phyloP scores from a whole-genome alignment of 2,888 invertebrate genomes.

The Drosophila recens region DNA sequence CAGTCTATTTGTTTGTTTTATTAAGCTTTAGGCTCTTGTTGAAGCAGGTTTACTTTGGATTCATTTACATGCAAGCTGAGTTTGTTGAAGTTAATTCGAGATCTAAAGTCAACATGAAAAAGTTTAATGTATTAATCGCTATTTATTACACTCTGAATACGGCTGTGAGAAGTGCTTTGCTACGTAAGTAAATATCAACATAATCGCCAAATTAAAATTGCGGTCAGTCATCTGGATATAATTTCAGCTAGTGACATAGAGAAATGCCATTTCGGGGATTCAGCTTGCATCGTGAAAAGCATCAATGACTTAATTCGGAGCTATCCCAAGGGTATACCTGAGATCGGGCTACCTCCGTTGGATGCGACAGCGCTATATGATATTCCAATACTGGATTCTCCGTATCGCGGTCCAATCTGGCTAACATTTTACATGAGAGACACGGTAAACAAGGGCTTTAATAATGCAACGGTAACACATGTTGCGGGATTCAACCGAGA shows the following conservation, averaged over 20 bases:
- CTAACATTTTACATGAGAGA: slow-evolving; percentile 32
- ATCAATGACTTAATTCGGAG: slow-evolving; percentile 50
- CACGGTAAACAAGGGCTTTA: slow-evolving; percentile 45
- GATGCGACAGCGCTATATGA: slow-evolving; percentile 24
- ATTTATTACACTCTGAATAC: slow-evolving; percentile 2
- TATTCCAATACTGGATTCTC: slow-evolving; percentile 3
- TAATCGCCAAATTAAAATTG: neutral
- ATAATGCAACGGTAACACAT: slow-evolving; percentile 55
- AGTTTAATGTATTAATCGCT: slow-evolving; percentile 5
- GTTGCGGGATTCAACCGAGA: slow-evolving; percentile 62
- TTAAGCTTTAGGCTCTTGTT: slow-evolving; percentile 9
- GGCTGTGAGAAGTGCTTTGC: slow-evolving; percentile 4
- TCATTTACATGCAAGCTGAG: neutral
- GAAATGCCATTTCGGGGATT: slow-evolving; percentile 59
- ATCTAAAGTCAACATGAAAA: slow-evolving; percentile 34
- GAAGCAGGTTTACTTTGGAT: slow-evolving; percentile 25
- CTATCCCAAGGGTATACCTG: slow-evolving; percentile 56
- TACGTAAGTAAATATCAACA: slow-evolving; percentile 37
- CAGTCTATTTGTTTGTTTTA: slow-evolving; percentile 16
- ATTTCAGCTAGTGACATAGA: slow-evolving; percentile 50
- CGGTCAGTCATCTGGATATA: neutral
- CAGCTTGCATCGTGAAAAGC: slow-evolving; percentile 35
- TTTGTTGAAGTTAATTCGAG: neutral
- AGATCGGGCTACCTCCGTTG: slow-evolving; percentile 52
- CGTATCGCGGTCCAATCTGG: slow-evolving; percentile 41